These are phyloP conservation scores for Argya squamiceps DNA, from an alignment of 2,797 vertebrate species.

Conservation along the genomic window DNA sequence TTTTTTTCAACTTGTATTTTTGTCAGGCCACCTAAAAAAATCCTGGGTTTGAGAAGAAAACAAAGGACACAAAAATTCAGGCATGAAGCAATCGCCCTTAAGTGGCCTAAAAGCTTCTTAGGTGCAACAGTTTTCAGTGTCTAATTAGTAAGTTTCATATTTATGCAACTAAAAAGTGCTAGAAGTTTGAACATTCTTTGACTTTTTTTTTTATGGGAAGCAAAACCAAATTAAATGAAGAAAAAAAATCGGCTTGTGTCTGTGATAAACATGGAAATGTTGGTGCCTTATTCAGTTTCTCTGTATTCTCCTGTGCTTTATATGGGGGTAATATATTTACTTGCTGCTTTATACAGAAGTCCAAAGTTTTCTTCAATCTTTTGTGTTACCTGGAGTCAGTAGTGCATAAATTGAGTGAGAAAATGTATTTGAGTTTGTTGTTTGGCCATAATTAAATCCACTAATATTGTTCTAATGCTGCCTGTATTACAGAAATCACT, in stretches of 20 bases:
- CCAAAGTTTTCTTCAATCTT: background rate
- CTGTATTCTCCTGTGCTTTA: background rate
- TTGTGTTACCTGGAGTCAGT: background rate
- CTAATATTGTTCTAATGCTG: constrained; percentile 25
- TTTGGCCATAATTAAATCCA: constrained; percentile 30
- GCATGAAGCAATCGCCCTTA: background rate
- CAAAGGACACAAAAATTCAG: background rate
- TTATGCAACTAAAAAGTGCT: background rate
- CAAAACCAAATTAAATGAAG: background rate
- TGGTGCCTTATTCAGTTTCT: background rate
- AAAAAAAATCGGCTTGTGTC: background rate
- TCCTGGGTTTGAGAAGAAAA: background rate
- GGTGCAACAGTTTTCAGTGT: background rate
- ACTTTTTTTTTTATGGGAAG: background rate
- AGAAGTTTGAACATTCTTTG: background rate
- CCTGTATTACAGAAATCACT: constrained; percentile 34
- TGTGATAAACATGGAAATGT: background rate
- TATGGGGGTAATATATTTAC: background rate
- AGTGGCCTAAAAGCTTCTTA: background rate
- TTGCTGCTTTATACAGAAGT: background rate
- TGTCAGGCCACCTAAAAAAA: background rate
- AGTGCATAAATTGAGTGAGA: background rate
- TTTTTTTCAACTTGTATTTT: background rate
- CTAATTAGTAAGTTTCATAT: background rate
- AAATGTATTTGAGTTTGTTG: constrained; percentile 32